A percentile compares a stretch with the other conserved stretches of the same genome.
Conservation (phyloP, 2,888 invertebrate genomes). For the Electrophaes corylata region DNA sequence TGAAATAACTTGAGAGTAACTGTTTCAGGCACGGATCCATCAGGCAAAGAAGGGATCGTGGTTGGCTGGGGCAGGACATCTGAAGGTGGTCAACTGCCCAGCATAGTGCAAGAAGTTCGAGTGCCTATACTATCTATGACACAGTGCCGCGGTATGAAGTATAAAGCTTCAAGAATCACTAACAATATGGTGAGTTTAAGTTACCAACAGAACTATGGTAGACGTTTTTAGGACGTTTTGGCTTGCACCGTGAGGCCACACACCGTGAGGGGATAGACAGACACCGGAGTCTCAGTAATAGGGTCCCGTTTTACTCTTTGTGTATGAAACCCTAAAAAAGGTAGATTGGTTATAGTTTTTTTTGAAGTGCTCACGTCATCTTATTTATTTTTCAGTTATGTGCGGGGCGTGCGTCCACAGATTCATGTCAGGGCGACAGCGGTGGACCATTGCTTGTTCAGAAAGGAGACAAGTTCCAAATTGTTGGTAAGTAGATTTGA, state of each 20-base stretch:
- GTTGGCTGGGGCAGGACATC: constrained; percentile 94
- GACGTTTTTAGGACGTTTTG: no score
- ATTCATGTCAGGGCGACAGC: constrained; percentile 95
- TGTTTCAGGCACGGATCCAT: constrained; percentile 84
- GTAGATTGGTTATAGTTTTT: no score
- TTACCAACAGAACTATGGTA: neutral
- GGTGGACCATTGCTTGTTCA: constrained; percentile 92
- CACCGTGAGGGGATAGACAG: no score
- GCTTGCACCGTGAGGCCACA: no score
- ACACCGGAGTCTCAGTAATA: no score
- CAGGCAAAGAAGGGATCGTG: constrained; percentile 90
- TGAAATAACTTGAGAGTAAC: neutral
- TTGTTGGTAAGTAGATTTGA: constrained; percentile 86
- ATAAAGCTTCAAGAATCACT: constrained; percentile 92
- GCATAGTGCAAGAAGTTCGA: constrained; percentile 91
- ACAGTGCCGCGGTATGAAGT: constrained; percentile 93
- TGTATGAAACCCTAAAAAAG: no score
- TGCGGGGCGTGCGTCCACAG: constrained; percentile 91
- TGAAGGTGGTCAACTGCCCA: constrained; percentile 92
- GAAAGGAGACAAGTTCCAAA: constrained; percentile 90
- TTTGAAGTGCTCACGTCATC: neutral
- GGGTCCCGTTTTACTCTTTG: no score
- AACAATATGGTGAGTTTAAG: constrained; percentile 86
- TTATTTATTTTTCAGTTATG: constrained; percentile 81
- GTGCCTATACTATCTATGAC: constrained; percentile 92